These are phyloP conservation scores for Cyanoramphus novaezelandiae DNA, from an alignment of 2,113 vertebrate species.

Conservation along the genomic window DNA sequence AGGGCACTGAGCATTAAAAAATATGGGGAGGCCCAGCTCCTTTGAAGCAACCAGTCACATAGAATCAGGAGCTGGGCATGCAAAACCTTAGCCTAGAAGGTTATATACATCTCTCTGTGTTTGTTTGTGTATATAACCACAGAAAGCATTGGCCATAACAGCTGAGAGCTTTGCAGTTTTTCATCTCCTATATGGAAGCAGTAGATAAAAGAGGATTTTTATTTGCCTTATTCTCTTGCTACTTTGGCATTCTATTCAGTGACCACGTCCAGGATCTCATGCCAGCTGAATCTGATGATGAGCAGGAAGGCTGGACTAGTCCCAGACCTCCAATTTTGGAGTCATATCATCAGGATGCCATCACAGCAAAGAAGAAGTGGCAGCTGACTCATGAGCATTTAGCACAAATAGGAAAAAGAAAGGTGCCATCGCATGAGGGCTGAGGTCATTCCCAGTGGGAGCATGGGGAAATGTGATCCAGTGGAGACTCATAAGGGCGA, in stretches of 20 bases:
- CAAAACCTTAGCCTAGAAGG: not conserved
- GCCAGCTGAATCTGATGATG: not conserved
- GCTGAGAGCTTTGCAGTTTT: not conserved
- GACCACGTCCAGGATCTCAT: not conserved
- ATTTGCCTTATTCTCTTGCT: not conserved
- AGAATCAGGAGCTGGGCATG: not conserved
- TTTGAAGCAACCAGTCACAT: not conserved
- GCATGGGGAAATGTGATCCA: not conserved
- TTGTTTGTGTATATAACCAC: not conserved
- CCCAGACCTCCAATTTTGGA: not conserved
- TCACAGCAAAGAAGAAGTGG: not conserved
- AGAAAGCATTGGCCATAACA: not conserved
- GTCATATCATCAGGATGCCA: not conserved
- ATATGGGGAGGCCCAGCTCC: not conserved
- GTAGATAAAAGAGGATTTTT: not conserved
- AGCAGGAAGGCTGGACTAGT: not conserved
- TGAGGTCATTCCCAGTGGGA: not conserved
- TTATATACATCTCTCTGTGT: not conserved
- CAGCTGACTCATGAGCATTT: not conserved
- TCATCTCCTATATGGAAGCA: not conserved
- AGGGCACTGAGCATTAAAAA: not conserved
- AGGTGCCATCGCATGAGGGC: not conserved
- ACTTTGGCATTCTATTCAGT: not conserved
- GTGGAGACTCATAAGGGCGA: not conserved
- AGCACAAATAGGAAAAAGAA: not conserved